Evolutionary conservation across 2,113 vertebrate genomes (phyloP), one percentile per base, ranked within the genome.

Genomic region (Cinclus cinclus): DNA sequence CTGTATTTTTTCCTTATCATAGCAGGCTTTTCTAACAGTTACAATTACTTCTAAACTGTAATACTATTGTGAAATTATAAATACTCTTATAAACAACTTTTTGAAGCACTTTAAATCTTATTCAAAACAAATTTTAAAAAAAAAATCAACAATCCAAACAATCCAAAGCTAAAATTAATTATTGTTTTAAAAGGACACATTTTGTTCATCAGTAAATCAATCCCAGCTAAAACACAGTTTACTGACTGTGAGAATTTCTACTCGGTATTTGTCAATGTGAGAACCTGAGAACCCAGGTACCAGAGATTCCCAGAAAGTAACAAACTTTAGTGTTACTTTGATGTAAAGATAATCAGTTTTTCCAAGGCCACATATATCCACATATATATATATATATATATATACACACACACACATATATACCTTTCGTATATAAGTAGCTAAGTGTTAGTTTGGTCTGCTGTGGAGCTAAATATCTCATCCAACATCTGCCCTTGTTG

Each of bases 211-310:
- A 71, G 14, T 78, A 69, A 62, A 60, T 60, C 46, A 80, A 4
- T 76, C 39, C 19, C 49, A 83, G 19, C 25, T 55, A 74, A 95
- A 83, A 65, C 19, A 33, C 49, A 80, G 4, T 24, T 24, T 25
- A 23, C 19, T 50, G 22, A 25, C 37, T 71, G 25, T 73, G 28
- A 68, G 28, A 49, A 23, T 73, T 92, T 75, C 59, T 78, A 24
- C 42, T 80, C 0, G 0, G 19, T 87, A 31, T 79, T 37, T 76
- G 9, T 33, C 63, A 76, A 1, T 7, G 0, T 73, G n/a, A 15
- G 19, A 83, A 75, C 37, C 13, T 50, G 25, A 71, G n/a, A 79
- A 87, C 6, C 6, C 56, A 25, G 7, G 13, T 62, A 69, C 6
- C 15, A 78, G 60, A 55, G 18, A 41, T 16, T 69, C 56, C 15